A percentile compares a stretch with the other conserved stretches of the same genome.
These are phyloP conservation scores for Mesitornis unicolor DNA, from an alignment of 2,113 vertebrate genomes.

Conservation along the genomic window DNA sequence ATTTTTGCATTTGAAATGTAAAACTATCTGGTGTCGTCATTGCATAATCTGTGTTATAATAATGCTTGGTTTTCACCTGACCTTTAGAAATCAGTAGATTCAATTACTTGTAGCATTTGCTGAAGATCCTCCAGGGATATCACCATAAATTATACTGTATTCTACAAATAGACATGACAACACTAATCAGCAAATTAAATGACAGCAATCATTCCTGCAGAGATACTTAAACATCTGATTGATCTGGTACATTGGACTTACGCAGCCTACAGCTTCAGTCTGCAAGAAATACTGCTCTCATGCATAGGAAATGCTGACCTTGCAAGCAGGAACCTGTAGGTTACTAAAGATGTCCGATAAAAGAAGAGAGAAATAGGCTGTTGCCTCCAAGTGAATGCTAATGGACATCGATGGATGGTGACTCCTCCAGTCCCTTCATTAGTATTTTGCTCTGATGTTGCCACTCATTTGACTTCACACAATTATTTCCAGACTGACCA, in stretches of 20 bases:
- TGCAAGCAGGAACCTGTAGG: not conserved
- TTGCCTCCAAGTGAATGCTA: not conserved
- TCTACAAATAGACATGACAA: constrained; percentile 52
- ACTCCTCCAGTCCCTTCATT: not conserved
- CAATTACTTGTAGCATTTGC: constrained; percentile 48
- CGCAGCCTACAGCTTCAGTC: not conserved
- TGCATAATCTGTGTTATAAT: not conserved
- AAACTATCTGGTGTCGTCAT: not conserved
- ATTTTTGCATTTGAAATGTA: not conserved
- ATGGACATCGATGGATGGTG: not conserved
- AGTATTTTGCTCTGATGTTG: not conserved
- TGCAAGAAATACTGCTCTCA: not conserved
- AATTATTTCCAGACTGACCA: not conserved
- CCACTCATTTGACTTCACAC: not conserved
- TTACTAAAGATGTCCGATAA: not conserved
- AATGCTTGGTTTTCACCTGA: not conserved
- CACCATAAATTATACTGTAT: constrained; percentile 27
- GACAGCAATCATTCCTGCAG: constrained; percentile 34
- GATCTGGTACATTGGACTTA: not conserved
- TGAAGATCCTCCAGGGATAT: constrained; percentile 39
- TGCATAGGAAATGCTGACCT: constrained; percentile 15
- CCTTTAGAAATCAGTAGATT: constrained; percentile 57
- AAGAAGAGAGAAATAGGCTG: not conserved
- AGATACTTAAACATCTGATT: constrained; percentile 40
- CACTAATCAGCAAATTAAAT: constrained; percentile 59